Conservation (phyloP, 2,797 vertebrate genomes). For the Phoeniculus purpureus region DNA sequence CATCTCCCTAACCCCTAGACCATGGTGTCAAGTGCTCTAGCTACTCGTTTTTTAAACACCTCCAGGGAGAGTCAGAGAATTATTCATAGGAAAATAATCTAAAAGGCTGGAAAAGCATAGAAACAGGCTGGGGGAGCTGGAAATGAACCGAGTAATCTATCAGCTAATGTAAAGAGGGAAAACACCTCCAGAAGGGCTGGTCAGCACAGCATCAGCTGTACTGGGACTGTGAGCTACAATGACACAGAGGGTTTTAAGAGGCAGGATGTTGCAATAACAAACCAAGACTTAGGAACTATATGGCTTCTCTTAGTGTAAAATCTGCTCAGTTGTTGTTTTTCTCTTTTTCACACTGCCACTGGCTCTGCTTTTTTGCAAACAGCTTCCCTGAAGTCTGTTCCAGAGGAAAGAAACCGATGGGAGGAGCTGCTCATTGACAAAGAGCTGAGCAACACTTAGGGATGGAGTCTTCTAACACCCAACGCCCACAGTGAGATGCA, state of each 20-base stretch:
- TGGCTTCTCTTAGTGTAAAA: neutral
- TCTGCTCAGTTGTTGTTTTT: neutral
- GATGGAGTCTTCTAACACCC: constrained; percentile 6
- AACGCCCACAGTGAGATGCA: neutral
- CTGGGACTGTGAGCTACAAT: neutral
- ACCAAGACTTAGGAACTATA: neutral
- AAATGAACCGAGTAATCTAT: neutral
- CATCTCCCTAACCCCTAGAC: no score
- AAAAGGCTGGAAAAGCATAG: neutral
- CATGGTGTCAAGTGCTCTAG: no score
- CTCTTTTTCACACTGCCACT: neutral
- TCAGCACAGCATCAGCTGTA: neutral
- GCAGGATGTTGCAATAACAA: neutral
- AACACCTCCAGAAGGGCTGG: neutral
- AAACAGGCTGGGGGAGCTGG: neutral
- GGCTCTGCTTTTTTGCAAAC: neutral
- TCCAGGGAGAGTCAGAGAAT: no score
- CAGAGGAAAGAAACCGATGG: neutral
- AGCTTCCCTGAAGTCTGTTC: neutral
- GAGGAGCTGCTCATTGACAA: neutral
- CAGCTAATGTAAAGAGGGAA: neutral
- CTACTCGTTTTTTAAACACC: no score
- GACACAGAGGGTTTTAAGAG: neutral
- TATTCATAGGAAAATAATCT: no score
- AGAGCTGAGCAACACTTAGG: neutral